These are phyloP conservation scores for Noctua comes DNA, from an alignment of 2,888 invertebrate species.

Conservation along the genomic window DNA sequence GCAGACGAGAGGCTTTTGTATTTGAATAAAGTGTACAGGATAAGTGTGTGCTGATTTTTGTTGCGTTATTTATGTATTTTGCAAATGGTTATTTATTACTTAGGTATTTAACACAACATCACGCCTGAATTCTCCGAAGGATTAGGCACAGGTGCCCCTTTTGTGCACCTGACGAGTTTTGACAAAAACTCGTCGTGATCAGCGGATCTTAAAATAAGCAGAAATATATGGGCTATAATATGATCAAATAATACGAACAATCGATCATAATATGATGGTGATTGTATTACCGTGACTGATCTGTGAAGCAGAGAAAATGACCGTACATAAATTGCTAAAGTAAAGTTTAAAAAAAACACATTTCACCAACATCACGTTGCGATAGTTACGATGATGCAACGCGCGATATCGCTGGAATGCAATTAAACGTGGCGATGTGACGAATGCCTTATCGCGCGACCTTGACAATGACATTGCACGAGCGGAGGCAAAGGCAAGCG, in stretches of 20 bases:
- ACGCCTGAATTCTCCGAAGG: neutral
- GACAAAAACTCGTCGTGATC: slow-evolving; percentile 4
- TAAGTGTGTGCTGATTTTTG: neutral
- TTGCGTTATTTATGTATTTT: neutral
- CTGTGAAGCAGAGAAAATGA: slow-evolving; percentile 67
- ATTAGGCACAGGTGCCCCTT: too few relatives aligned
- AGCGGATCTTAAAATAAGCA: slow-evolving; percentile 5
- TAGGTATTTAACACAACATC: neutral
- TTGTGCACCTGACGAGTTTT: neutral
- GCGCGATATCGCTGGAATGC: slow-evolving; percentile 85
- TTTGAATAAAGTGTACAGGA: neutral
- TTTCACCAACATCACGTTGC: slow-evolving; percentile 79
- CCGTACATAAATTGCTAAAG: slow-evolving; percentile 63
- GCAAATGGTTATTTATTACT: neutral
- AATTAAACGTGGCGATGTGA: slow-evolving; percentile 85
- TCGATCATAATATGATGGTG: slow-evolving; percentile 54
- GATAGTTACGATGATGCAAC: slow-evolving; percentile 85
- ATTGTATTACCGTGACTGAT: slow-evolving; percentile 67
- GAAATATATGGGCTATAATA: slow-evolving; percentile 17
- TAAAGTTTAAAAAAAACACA: slow-evolving; percentile 66
- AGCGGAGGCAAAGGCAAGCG: slow-evolving; percentile 57
- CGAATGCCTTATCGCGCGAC: slow-evolving; percentile 84
- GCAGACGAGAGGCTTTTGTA: neutral
- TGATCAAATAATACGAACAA: slow-evolving; percentile 48
- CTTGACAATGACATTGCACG: slow-evolving; percentile 87